Conservation (phyloP, 2,797 vertebrate species). For the Schizopygopsis pylzovi region DNA sequence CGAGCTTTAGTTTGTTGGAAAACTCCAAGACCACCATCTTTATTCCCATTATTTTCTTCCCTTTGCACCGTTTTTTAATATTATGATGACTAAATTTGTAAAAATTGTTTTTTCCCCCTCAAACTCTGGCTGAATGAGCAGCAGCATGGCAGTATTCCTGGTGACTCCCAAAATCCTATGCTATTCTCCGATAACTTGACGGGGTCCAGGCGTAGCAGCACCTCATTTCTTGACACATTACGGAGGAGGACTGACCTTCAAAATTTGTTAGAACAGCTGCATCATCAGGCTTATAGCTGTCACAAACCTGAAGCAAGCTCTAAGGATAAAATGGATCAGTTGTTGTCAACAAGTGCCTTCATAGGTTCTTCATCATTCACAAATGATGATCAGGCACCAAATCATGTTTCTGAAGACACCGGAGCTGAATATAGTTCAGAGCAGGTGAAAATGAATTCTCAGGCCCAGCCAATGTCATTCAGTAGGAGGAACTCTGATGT, state of each 20-base stretch:
- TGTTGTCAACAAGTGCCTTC: background rate
- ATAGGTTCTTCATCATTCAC: background rate
- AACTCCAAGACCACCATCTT: background rate
- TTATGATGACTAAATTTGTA: constrained; percentile 12
- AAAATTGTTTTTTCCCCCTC: constrained; percentile 48
- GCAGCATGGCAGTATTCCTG: constrained; percentile 70
- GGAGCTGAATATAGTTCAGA: constrained; percentile 1
- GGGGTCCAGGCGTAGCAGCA: constrained; percentile 65
- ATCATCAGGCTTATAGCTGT: constrained; percentile 50
- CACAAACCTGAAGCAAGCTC: constrained; percentile 48
- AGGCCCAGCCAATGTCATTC: constrained; percentile 59
- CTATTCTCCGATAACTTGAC: constrained; percentile 45
- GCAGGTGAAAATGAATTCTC: constrained; percentile 29
- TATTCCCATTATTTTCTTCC: background rate
- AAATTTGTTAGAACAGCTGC: constrained; percentile 45
- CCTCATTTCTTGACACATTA: constrained; percentile 68
- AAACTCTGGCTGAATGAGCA: constrained; percentile 58
- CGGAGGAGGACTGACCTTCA: constrained; percentile 61
- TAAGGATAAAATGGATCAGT: constrained; percentile 28
- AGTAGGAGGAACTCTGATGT: constrained; percentile 50
- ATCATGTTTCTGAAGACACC: background rate
- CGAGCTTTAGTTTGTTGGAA: background rate
- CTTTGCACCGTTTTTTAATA: background rate
- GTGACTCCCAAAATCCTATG: constrained; percentile 61
- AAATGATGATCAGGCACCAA: background rate